These are phyloP conservation scores for Myrmophylax atrothorax DNA, from an alignment of 2,113 vertebrate genomes.

Conservation along the genomic window DNA sequence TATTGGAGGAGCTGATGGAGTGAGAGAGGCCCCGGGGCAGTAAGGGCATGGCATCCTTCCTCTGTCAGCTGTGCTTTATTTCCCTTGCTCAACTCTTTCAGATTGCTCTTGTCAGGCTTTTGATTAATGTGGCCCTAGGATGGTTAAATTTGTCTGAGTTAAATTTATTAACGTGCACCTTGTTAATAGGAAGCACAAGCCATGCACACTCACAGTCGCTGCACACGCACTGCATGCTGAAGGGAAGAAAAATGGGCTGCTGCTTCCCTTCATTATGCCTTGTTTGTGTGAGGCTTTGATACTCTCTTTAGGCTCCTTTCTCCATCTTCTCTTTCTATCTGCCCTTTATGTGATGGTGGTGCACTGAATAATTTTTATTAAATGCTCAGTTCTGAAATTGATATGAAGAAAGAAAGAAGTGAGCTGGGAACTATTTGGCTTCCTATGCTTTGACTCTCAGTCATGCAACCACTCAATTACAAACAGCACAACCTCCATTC, in stretches of 20 bases:
- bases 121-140: slow-evolving; percentile 15
- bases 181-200: slow-evolving; percentile 18
- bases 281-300: slow-evolving; percentile 1
- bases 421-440: neutral
- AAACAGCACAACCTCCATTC: neutral
- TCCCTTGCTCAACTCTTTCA: slow-evolving; percentile 12
- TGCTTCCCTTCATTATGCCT: slow-evolving; percentile 34
- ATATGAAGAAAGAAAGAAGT: neutral
- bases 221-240: neutral
- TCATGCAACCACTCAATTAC: neutral
- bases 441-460: neutral
- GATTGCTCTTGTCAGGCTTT: slow-evolving; percentile 23
- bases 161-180: neutral
- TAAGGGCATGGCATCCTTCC: neutral
- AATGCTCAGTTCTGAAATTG: neutral
- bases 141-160: slow-evolving; percentile 15
- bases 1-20: neutral
- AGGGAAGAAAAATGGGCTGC: slow-evolving; percentile 52
- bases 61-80: neutral
- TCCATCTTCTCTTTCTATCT: neutral
- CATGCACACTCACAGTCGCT: neutral
- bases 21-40: neutral
- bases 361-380: neutral
- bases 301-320: neutral
- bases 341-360: neutral